Evolutionary conservation across 1,140 invertebrate genomes (phyloP).

Genomic region (Drosophila baimaii): DNA sequence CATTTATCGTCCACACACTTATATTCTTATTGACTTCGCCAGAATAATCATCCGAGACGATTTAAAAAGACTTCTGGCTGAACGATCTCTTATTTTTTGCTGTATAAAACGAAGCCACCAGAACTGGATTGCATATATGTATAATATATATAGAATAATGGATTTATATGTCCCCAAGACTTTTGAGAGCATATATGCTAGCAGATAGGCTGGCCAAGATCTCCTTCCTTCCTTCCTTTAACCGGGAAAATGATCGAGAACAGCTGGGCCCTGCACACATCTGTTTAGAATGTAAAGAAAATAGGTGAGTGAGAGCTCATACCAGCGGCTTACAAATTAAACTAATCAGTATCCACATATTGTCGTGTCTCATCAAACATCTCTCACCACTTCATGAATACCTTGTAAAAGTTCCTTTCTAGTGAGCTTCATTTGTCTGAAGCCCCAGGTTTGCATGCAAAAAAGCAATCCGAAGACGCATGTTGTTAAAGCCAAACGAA

Average conservation of each 20-base stretch:
- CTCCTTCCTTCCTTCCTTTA: conserved; percentile 22
- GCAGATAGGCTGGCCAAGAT: conserved; percentile 29
- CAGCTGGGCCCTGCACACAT: conserved; percentile 30
- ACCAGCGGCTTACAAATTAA: conserved; percentile 16
- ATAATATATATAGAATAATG: conserved; percentile 16
- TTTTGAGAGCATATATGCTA: conserved; percentile 31
- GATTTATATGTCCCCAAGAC: conserved; percentile 40
- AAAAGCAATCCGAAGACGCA: too few species aligned
- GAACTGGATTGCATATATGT: conserved; percentile 29
- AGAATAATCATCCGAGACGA: conserved; percentile 36
- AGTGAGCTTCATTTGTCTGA: background rate
- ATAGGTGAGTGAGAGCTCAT: conserved; percentile 37
- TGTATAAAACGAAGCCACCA: conserved; percentile 43
- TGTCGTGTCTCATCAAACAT: conserved; percentile 26
- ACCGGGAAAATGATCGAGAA: conserved; percentile 13
- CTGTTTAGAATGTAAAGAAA: conserved; percentile 38
- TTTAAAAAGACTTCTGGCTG: conserved; percentile 42
- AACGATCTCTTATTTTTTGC: conserved; percentile 42
- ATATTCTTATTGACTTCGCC: conserved; percentile 45
- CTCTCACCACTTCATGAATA: conserved; percentile 14
- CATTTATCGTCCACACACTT: conserved; percentile 36
- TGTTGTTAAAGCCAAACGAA: background rate
- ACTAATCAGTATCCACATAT: conserved; percentile 22
- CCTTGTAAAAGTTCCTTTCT: background rate
- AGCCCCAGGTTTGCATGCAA: background rate